Conservation (phyloP, 1,140 invertebrate genomes). For the Aphelinus certus region DNA sequence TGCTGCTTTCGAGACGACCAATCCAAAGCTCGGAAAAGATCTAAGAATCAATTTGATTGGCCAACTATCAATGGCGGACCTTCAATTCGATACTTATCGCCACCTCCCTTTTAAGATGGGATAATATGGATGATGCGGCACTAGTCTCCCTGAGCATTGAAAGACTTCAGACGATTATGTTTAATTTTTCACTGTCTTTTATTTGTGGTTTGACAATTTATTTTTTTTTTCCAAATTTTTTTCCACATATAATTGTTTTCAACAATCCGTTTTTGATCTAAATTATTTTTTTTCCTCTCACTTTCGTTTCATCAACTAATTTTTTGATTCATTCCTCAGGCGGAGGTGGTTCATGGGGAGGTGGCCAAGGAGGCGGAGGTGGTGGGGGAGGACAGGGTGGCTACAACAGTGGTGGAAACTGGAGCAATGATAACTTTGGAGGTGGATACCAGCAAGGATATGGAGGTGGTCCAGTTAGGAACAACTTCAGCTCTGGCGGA, state of each 20-base stretch:
- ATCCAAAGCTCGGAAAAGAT: too few species aligned
- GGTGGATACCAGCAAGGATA: slow-evolving; percentile 80
- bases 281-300: slow-evolving; percentile 7
- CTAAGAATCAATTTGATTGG: too few species aligned
- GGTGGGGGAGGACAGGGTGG: slow-evolving; percentile 66
- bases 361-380: slow-evolving; percentile 59
- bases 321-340: neutral
- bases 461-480: slow-evolving; percentile 74
- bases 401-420: slow-evolving; percentile 67
- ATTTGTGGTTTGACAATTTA: too few species aligned
- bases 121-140: neutral
- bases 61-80: too few species aligned
- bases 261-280: neutral
- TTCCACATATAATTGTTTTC: slow-evolving; percentile 7
- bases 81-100: too few species aligned
- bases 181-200: too few species aligned
- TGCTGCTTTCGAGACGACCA: too few species aligned
- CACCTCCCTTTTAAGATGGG: too few species aligned
- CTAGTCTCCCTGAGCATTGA: too few species aligned
- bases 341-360: slow-evolving; percentile 13
- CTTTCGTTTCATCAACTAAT: too few species aligned
- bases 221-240: slow-evolving; percentile 8
- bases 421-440: slow-evolving; percentile 74
- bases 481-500: slow-evolving; percentile 73
- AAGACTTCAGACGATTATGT: too few species aligned